A percentile compares a stretch with the other conserved stretches of the same genome.
These are phyloP conservation scores for Onthophagus sagittarius DNA, from an alignment of 2,888 invertebrate genomes.

Conservation along the genomic window DNA sequence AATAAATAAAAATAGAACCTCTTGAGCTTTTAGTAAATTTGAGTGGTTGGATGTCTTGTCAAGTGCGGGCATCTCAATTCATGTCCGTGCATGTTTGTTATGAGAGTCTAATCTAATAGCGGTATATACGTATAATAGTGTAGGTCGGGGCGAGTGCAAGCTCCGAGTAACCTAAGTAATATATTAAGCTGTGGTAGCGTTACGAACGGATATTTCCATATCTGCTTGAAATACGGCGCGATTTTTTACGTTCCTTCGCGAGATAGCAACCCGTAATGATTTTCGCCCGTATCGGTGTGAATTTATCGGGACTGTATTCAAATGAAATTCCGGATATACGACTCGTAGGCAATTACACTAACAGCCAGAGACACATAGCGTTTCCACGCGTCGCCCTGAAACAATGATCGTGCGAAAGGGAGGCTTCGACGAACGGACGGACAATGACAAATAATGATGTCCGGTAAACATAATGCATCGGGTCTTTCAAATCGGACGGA, in stretches of 20 bases:
- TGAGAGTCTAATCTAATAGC: not conserved
- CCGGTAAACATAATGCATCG: constrained; percentile 38
- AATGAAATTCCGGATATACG: constrained; percentile 10
- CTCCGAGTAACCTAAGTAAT: not conserved
- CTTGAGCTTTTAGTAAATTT: not conserved
- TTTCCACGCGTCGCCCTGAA: not conserved
- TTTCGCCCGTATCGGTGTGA: not conserved
- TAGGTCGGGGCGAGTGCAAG: not conserved
- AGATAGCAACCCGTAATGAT: constrained; percentile 4
- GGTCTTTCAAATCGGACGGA: constrained; percentile 22
- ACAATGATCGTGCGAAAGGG: not conserved
- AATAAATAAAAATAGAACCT: not conserved
- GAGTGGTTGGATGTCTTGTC: not conserved
- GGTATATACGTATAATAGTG: not conserved
- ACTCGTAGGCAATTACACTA: constrained; percentile 7
- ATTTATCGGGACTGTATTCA: constrained; percentile 2
- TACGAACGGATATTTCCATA: not conserved
- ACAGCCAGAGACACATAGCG: not conserved
- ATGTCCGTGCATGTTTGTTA: not conserved
- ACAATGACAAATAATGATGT: constrained; percentile 39
- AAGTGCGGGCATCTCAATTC: not conserved
- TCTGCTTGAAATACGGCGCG: constrained; percentile 4
- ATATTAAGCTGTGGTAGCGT: not conserved
- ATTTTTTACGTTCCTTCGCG: not conserved
- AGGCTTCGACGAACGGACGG: constrained; percentile 11